phyloP scores from a whole-genome alignment of 2,888 invertebrate species.

The Xanthostigma xanthostigma region DNA sequence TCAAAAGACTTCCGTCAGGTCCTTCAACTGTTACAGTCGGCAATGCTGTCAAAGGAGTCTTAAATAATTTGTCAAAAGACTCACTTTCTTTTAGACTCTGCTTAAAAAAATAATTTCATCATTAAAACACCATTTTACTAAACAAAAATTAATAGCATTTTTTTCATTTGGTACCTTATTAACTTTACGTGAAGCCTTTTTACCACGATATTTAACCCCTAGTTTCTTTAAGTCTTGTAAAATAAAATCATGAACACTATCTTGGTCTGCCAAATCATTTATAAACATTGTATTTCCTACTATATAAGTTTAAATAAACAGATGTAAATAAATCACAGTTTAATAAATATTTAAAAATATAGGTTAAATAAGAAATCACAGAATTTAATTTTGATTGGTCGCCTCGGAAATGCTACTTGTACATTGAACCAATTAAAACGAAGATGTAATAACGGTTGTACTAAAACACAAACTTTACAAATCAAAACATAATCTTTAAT shows the following conservation, averaged over 20 bases:
- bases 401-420: too few species aligned
- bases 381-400: too few species aligned
- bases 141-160: not conserved
- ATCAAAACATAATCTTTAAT: too few species aligned
- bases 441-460: too few species aligned
- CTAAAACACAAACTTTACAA: too few species aligned
- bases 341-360: too few species aligned
- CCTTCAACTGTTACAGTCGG: constrained; percentile 40
- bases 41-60: constrained; percentile 33
- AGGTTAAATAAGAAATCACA: too few species aligned
- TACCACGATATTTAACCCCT: constrained; percentile 55
- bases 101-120: not conserved
- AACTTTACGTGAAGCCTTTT: constrained; percentile 43
- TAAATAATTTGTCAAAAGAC: constrained; percentile 27
- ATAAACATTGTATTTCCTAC: constrained; percentile 32
- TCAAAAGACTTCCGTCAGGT: constrained; percentile 51
- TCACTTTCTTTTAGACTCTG: constrained; percentile 11
- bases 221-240: constrained; percentile 49
- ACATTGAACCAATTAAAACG: too few species aligned
- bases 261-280: constrained; percentile 36
- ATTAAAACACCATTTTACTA: constrained; percentile 2
- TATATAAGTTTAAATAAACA: not conserved
- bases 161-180: not conserved
- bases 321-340: not conserved
- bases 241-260: constrained; percentile 38